Percentiles rank a stretch among this genome's conserved stretches.
phyloP scores from a whole-genome alignment of 2,888 invertebrate genomes.

The Plusia festucae region DNA sequence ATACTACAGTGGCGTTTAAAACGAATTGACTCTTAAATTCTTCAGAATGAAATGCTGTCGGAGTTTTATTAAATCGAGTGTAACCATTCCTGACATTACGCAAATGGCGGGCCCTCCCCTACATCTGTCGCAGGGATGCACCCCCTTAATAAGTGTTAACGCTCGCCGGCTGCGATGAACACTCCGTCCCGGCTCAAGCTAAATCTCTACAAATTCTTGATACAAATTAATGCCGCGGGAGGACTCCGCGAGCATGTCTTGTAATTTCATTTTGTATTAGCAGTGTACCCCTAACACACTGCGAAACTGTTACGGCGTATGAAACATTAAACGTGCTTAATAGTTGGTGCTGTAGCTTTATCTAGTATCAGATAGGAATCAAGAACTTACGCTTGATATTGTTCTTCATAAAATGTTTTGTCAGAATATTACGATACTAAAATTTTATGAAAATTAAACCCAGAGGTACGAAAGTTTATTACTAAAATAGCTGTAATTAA shows the following conservation, averaged over 20 bases:
- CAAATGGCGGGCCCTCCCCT: constrained; percentile 88
- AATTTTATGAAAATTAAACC: constrained; percentile 29
- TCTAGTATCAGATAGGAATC: constrained; percentile 44
- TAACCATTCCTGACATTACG: constrained; percentile 89
- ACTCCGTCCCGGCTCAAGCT: constrained; percentile 84
- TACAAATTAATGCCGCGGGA: constrained; percentile 87
- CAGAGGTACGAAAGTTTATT: not conserved
- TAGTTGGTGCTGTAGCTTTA: constrained; percentile 56
- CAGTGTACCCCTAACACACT: constrained; percentile 68
- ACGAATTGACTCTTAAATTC: constrained; percentile 89
- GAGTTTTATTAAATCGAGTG: constrained; percentile 90
- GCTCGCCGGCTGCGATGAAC: constrained; percentile 88
- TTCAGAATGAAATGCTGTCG: constrained; percentile 88
- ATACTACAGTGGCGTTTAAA: constrained; percentile 87
- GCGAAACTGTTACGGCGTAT: constrained; percentile 67
- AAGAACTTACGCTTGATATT: constrained; percentile 31
- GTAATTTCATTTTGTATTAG: constrained; percentile 85
- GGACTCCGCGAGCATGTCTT: constrained; percentile 79
- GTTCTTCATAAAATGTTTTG: constrained; percentile 24
- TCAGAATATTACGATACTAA: constrained; percentile 16
- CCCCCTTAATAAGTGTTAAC: constrained; percentile 90
- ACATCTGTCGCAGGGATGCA: constrained; percentile 89
- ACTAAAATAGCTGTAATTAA: not conserved
- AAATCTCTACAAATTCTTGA: constrained; percentile 89
- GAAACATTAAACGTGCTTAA: constrained; percentile 64